phyloP scores from a whole-genome alignment of 2,888 invertebrate genomes.

The Diarsia brunnea region DNA sequence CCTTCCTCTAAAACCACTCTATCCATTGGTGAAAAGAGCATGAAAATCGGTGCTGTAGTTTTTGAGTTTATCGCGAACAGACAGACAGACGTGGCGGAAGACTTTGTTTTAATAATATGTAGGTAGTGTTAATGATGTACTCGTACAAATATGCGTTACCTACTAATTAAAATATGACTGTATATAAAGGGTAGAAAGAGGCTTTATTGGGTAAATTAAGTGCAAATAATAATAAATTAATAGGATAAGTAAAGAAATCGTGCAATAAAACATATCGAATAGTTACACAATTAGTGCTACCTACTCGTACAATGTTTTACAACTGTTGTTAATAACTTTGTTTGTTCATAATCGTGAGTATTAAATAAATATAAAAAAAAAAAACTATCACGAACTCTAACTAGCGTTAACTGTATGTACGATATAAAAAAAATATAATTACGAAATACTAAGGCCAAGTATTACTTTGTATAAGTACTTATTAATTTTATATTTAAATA shows the following conservation, averaged over 20 bases:
- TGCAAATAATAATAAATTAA: too few species aligned
- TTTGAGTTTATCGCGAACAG: too few species aligned
- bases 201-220: background rate
- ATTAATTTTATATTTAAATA: constrained; percentile 19
- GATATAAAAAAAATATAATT: constrained; percentile 40
- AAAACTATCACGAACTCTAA: constrained; percentile 33
- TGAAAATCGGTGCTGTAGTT: too few species aligned
- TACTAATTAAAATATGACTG: background rate
- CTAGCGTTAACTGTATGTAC: constrained; percentile 7
- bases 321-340: constrained; percentile 10
- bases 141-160: background rate
- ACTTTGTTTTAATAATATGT: too few species aligned
- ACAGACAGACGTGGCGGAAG: too few species aligned
- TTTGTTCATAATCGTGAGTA: constrained; percentile 21
- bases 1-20: too few species aligned
- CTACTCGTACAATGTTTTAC: background rate
- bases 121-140: background rate
- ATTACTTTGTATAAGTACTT: constrained; percentile 13
- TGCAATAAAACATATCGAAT: background rate
- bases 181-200: background rate
- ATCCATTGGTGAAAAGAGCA: too few species aligned
- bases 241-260: too few species aligned
- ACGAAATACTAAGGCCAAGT: constrained; percentile 54
- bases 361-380: constrained; percentile 20
- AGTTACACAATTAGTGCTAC: background rate